Percentiles rank a stretch among this genome's conserved stretches.
phyloP scores from a whole-genome alignment of 2,113 vertebrate genomes.

The Brachyistius frenatus region DNA sequence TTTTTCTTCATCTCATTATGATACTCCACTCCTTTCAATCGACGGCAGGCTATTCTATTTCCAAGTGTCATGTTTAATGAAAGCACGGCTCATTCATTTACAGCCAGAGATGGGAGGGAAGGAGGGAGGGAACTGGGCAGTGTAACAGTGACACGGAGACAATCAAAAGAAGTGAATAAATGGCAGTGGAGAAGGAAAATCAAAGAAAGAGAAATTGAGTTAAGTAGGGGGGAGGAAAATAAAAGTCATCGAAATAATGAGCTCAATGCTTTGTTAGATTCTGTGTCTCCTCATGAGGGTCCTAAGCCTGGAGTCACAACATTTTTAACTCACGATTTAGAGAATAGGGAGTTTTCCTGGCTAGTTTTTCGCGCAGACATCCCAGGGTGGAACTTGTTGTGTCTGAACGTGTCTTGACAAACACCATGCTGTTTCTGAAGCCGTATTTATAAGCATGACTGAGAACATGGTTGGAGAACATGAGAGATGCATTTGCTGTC shows the following conservation, averaged over 20 bases:
- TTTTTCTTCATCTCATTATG: constrained; percentile 56
- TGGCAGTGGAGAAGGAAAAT: not conserved
- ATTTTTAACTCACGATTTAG: constrained; percentile 34
- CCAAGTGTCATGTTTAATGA: constrained; percentile 74
- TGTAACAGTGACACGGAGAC: constrained; percentile 9
- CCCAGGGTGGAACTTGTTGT: constrained; percentile 11
- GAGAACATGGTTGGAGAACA: constrained; percentile 19
- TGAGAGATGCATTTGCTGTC: constrained; percentile 46
- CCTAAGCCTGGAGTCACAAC: constrained; percentile 34
- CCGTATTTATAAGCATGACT: constrained; percentile 3
- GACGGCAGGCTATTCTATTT: constrained; percentile 62
- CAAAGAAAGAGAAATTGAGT: constrained; percentile 9
- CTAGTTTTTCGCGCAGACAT: constrained; percentile 30
- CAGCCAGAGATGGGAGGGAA: constrained; percentile 25
- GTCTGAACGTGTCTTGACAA: constrained; percentile 27
- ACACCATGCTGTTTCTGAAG: not conserved
- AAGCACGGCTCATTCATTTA: constrained; percentile 65
- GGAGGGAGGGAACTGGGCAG: constrained; percentile 1
- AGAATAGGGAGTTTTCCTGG: constrained; percentile 28
- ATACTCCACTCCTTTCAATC: constrained; percentile 57
- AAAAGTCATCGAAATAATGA: constrained; percentile 7
- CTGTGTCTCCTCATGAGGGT: constrained; percentile 33
- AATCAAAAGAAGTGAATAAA: constrained; percentile 46
- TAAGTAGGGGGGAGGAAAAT: constrained; percentile 15
- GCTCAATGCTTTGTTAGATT: constrained; percentile 8